Percentiles rank a stretch among this genome's conserved stretches.
These are phyloP conservation scores for Halictus ligatus DNA, from an alignment of 2,888 invertebrate genomes.

Conservation along the genomic window DNA sequence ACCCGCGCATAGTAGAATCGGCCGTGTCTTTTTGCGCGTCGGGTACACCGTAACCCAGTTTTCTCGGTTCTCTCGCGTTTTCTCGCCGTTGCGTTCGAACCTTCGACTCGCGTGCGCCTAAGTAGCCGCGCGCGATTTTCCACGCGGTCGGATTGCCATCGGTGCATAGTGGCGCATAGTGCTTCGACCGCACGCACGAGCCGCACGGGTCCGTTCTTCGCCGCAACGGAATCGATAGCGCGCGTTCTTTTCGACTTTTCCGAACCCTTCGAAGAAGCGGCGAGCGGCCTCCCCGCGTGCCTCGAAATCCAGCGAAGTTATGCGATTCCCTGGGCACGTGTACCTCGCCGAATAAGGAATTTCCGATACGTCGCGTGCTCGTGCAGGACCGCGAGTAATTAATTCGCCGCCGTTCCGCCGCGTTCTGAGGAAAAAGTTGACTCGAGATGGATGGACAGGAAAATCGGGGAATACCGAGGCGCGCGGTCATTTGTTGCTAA, in stretches of 20 bases:
- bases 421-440: neutral
- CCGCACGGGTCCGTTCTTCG: slow-evolving; percentile 28
- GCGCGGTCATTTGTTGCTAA: too few relatives aligned
- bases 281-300: neutral
- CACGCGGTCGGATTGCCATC: neutral
- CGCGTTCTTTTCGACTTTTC: slow-evolving; percentile 54
- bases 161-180: slow-evolving; percentile 36
- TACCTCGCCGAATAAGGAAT: neutral
- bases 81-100: slow-evolving; percentile 29
- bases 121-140: slow-evolving; percentile 42
- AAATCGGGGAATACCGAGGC: neutral
- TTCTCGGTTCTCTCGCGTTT: slow-evolving; percentile 45
- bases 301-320: neutral
- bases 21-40: slow-evolving; percentile 25
- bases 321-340: neutral
- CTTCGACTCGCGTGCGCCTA: slow-evolving; percentile 60
- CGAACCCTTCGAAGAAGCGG: neutral
- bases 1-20: slow-evolving; percentile 29
- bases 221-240: slow-evolving; percentile 68
- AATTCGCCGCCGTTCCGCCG: neutral
- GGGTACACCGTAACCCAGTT: slow-evolving; percentile 56
- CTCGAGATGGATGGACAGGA: neutral
- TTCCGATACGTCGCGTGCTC: neutral
- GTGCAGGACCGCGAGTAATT: neutral
- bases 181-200: slow-evolving; percentile 3